Evolutionary conservation across 2,888 invertebrate species (phyloP).

Genomic region (Mythimna vitellina): DNA sequence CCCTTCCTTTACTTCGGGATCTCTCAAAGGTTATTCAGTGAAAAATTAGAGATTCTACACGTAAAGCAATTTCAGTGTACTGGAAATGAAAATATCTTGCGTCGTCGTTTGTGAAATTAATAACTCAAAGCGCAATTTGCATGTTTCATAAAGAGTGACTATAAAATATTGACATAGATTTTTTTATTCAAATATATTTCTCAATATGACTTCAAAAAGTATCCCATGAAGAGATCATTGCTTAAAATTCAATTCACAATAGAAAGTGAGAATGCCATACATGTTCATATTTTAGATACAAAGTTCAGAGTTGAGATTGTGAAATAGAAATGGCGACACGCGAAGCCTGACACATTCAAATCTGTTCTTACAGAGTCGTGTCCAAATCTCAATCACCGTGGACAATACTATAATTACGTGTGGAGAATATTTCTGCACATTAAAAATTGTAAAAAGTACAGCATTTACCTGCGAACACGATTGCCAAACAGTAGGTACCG

Average conservation of each 20-base stretch:
- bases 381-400: constrained; percentile 69
- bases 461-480: constrained; percentile 62
- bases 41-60: constrained; percentile 19
- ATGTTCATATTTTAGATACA: constrained; percentile 47
- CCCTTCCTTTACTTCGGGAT: constrained; percentile 16
- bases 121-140: not conserved
- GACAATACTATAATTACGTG: constrained; percentile 66
- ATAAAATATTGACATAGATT: not conserved
- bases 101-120: not conserved
- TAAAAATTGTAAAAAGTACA: constrained; percentile 55
- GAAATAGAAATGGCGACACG: constrained; percentile 56
- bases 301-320: constrained; percentile 63
- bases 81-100: constrained; percentile 8
- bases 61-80: constrained; percentile 29
- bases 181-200: constrained; percentile 3
- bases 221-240: constrained; percentile 26
- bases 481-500: constrained; percentile 62
- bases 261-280: constrained; percentile 55
- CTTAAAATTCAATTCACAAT: constrained; percentile 53
- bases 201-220: constrained; percentile 15
- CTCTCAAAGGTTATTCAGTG: constrained; percentile 28
- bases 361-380: constrained; percentile 58
- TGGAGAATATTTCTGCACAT: constrained; percentile 62
- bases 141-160: not conserved
- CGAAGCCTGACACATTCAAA: constrained; percentile 51